phyloP scores from a whole-genome alignment of 2,797 vertebrate species.

The Alexandromys oeconomus region DNA sequence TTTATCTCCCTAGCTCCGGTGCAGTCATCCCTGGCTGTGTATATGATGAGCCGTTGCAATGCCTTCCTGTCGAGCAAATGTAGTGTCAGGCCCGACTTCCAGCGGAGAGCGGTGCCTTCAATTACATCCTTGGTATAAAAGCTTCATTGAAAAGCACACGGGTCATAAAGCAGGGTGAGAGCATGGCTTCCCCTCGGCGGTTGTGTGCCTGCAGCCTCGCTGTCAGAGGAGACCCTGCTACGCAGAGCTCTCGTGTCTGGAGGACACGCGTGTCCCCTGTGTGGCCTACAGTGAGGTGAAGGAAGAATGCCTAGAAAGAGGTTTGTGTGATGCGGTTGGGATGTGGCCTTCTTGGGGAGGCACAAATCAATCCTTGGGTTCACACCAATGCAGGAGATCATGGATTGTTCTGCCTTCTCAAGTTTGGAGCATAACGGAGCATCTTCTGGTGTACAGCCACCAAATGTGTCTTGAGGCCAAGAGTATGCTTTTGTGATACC shows the following conservation, averaged over 20 bases:
- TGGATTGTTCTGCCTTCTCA: not conserved
- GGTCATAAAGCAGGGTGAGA: constrained; percentile 37
- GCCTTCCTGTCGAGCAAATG: constrained; percentile 61
- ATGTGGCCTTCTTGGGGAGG: not conserved
- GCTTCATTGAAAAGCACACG: constrained; percentile 56
- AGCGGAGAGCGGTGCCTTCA: constrained; percentile 70
- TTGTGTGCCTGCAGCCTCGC: not conserved
- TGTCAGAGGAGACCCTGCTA: constrained; percentile 12
- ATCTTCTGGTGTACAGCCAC: not conserved
- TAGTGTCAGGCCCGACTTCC: constrained; percentile 40
- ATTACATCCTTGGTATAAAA: constrained; percentile 71
- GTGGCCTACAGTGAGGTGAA: not conserved
- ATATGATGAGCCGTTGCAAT: not conserved
- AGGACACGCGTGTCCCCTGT: not conserved
- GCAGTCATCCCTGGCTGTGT: constrained; percentile 54
- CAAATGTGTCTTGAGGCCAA: not conserved
- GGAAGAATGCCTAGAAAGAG: not conserved
- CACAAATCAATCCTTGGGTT: not conserved
- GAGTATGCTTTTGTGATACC: not conserved
- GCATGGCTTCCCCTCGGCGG: not conserved
- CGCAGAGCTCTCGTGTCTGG: rapidly evolving
- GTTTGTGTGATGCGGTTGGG: not conserved
- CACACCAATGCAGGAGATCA: rapidly evolving
- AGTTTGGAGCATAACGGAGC: not conserved
- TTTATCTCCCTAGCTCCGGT: constrained; percentile 67